Conservation (phyloP, 2,888 invertebrate species). For the Zygogramma bicolorata region DNA sequence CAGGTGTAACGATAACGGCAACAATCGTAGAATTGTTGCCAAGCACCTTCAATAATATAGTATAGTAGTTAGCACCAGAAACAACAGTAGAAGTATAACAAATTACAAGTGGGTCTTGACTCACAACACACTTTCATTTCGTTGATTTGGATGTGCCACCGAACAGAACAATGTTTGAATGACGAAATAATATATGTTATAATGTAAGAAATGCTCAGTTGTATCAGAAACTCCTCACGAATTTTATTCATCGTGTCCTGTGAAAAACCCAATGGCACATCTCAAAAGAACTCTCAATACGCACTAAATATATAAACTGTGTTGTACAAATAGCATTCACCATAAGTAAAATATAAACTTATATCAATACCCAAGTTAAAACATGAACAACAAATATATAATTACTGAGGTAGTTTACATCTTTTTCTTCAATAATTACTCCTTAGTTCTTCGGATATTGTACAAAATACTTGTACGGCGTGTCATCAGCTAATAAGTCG, state of each 20-base stretch:
- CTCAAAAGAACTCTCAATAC: slow-evolving; percentile 59
- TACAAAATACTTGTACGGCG: slow-evolving; percentile 47
- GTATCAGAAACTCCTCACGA: no score
- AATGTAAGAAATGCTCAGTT: no score
- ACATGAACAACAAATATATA: slow-evolving; percentile 68
- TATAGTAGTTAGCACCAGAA: slow-evolving; percentile 45
- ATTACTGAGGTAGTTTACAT: slow-evolving; percentile 68
- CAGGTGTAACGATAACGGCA: slow-evolving; percentile 43
- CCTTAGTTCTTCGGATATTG: slow-evolving; percentile 65
- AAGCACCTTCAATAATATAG: slow-evolving; percentile 44
- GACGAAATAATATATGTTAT: no score
- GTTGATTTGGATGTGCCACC: neutral
- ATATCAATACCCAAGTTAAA: slow-evolving; percentile 63
- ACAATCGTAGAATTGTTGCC: slow-evolving; percentile 39
- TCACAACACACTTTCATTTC: slow-evolving; percentile 18
- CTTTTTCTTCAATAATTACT: slow-evolving; percentile 45
- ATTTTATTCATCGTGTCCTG: no score
- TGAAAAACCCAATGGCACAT: slow-evolving; percentile 67
- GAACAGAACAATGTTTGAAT: no score
- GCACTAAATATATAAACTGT: slow-evolving; percentile 40
- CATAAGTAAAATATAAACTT: slow-evolving; percentile 60
- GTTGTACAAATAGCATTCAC: slow-evolving; percentile 67
- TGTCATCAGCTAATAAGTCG: slow-evolving; percentile 20
- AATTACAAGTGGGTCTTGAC: slow-evolving; percentile 26
- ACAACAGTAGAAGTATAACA: slow-evolving; percentile 43